Conservation (phyloP, 2,113 vertebrate genomes). For the Vidua chalybeata region DNA sequence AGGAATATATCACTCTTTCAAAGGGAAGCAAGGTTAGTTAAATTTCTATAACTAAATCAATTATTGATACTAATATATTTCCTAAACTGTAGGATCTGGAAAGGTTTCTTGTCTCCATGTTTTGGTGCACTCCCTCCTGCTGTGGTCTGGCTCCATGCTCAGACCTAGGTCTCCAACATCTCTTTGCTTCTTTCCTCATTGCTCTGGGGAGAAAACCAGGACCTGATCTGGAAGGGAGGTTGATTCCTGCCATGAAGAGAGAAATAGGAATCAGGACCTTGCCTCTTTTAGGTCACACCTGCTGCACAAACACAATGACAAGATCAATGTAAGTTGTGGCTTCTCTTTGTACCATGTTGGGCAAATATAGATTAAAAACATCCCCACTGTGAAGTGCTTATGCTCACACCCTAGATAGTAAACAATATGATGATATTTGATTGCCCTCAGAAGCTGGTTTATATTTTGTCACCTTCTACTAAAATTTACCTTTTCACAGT, state of each 20-base stretch:
- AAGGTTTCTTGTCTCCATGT: background rate
- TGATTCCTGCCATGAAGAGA: background rate
- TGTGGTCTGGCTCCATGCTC: background rate
- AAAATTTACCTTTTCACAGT: background rate
- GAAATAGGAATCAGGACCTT: background rate
- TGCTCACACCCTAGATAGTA: background rate
- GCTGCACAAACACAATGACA: constrained; percentile 11
- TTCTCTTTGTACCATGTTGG: background rate
- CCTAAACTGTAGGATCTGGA: background rate
- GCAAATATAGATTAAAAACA: constrained; percentile 26
- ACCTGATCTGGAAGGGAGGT: background rate
- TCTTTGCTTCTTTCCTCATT: background rate
- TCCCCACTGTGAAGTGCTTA: background rate
- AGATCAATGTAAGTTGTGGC: constrained; percentile 21
- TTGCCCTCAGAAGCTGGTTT: background rate
- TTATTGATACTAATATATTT: background rate
- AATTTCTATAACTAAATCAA: constrained; percentile 14
- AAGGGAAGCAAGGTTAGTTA: background rate
- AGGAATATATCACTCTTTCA: background rate
- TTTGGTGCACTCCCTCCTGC: background rate
- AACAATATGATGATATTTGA: background rate
- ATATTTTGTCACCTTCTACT: background rate
- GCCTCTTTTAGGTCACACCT: background rate
- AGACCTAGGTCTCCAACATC: background rate
- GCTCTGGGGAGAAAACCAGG: background rate